Base-by-base conservation (phyloP, 2,888 invertebrate species). In the Spisula subtruncata region DNA sequence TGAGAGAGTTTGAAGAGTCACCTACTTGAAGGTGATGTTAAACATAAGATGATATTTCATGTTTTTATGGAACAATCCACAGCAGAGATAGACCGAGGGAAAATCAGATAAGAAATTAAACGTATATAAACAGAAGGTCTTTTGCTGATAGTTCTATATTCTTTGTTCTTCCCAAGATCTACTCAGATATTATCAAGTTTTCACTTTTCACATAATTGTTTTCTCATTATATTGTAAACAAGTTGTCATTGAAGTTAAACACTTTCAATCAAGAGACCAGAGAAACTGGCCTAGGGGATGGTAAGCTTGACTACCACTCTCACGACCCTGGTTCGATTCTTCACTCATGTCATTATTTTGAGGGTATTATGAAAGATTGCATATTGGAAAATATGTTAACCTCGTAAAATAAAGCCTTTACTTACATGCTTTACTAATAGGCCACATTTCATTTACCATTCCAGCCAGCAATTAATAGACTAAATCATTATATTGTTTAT, bases 71-170 rank as follows among this genome's bases (percentile, higher is more conserved):
- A 66, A 66, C 60, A 66, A 66, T 66, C 60, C 60, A n/a, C 25
- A 20, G 12, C 6, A 10, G 12, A 66, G 60, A 66, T 66, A 66
- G n/a, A 66, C 60, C 0, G 25, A n/a, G n/a, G 6, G 60, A 25
- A 66, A 66, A 66, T 66, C 60, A 66, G 60, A 66, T 66, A 66
- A 66, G 60, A 25, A 66, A 66, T 66, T 66, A 66, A 41, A 66
- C 25, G 25, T 66, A 66, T 25, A 66, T 66, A 66, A 66, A 66
- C n/a, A 25, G 60, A 66, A 25, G 60, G 25, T n/a, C n/a, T 66
- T 25, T 66, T 25, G 25, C 20, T 66, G 60, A 66, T 51, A 51
- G n/a, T 66, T 25, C 25, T 56, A 41, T n/a, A 25, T n/a, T 66
- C 60, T 66, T 66, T 66, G 60, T 66, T 66, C 60, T 66, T 66